These are phyloP conservation scores for Ceratosolen solmsi DNA, from an alignment of 1,140 invertebrate species.

Conservation along the genomic window DNA sequence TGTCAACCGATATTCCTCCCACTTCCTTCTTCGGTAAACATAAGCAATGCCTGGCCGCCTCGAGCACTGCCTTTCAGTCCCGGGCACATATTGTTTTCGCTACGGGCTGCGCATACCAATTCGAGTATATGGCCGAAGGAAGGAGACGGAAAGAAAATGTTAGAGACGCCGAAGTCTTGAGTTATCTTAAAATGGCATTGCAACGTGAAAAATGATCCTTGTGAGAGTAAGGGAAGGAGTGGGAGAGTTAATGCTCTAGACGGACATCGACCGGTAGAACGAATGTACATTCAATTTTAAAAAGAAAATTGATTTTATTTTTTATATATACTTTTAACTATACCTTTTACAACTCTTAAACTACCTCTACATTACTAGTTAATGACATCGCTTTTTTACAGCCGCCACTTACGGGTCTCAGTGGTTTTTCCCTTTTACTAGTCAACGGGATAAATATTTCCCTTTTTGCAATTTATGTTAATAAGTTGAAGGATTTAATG, in stretches of 20 bases:
- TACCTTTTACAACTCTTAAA: background rate
- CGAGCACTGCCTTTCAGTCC: slow-evolving; percentile 22
- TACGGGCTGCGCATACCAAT: slow-evolving; percentile 51
- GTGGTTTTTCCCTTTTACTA: background rate
- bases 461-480: background rate
- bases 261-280: slow-evolving; percentile 22
- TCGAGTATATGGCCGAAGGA: slow-evolving; percentile 29
- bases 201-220: slow-evolving; percentile 67
- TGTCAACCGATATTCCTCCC: slow-evolving; percentile 57
- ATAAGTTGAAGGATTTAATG: no score
- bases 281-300: slow-evolving; percentile 58
- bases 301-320: slow-evolving; percentile 58
- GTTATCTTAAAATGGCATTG: slow-evolving; percentile 61
- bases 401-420: no score
- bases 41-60: slow-evolving; percentile 5
- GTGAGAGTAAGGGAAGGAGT: slow-evolving; percentile 59
- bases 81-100: slow-evolving; percentile 58
- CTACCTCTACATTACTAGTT: background rate
- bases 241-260: slow-evolving; percentile 40
- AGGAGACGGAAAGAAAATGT: background rate
- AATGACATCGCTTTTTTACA: no score
- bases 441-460: background rate
- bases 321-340: slow-evolving; percentile 1
- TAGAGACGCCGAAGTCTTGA: slow-evolving; percentile 45
- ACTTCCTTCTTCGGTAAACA: slow-evolving; percentile 59